These are phyloP conservation scores for Lacanobia wlatinum DNA, from an alignment of 2,888 invertebrate genomes.

Conservation along the genomic window DNA sequence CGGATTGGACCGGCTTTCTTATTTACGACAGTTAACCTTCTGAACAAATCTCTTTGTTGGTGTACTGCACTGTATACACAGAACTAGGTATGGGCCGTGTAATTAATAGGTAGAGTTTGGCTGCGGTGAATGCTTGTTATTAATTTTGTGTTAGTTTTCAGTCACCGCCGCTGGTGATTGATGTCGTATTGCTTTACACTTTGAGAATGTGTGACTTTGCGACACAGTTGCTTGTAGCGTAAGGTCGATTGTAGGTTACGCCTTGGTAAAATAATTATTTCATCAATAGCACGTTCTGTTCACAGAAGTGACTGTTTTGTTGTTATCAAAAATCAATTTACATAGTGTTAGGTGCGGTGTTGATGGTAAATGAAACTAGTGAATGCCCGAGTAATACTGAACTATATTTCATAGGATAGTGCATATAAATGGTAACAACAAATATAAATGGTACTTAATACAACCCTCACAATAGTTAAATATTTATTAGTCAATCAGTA, in stretches of 20 bases:
- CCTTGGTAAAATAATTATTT: not conserved
- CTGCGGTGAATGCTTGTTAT: constrained; percentile 59
- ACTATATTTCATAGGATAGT: no score
- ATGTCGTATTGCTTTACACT: constrained; percentile 51
- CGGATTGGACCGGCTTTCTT: no score
- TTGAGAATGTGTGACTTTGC: constrained; percentile 47
- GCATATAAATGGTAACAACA: no score
- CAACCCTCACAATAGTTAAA: no score
- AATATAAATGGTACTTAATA: no score
- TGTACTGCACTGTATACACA: constrained; percentile 43
- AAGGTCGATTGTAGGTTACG: not conserved
- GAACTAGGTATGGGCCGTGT: constrained; percentile 40
- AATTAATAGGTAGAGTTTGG: constrained; percentile 63
- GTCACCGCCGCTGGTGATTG: constrained; percentile 56
- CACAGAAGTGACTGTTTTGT: no score
- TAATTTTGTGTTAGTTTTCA: constrained; percentile 63
- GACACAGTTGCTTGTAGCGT: not conserved
- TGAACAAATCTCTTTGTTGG: not conserved
- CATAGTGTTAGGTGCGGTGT: no score
- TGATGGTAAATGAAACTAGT: no score
- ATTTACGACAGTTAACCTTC: constrained; percentile 9
- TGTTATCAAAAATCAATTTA: no score
- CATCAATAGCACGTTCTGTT: not conserved
- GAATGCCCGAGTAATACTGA: no score
- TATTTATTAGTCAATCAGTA: no score